Base-by-base conservation (phyloP, 2,113 vertebrate species). In the Petroica traversi region DNA sequence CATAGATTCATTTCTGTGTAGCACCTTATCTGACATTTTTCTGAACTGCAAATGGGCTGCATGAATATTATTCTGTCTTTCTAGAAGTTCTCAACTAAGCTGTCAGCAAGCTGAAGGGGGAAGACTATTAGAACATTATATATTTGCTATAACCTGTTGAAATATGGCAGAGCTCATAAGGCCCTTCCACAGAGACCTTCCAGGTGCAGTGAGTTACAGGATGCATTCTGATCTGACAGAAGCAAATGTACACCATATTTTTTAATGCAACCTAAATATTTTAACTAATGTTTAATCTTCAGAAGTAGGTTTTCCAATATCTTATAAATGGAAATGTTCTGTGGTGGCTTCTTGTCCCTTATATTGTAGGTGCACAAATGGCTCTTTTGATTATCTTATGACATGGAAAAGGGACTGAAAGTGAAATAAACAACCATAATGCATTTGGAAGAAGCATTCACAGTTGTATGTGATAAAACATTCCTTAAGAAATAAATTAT, bases 361-460 rank as follows among this genome's bases (percentile, higher is more conserved):
- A 55, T 22, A 74, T 5, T 36, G 23, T 28, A 75, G 28, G 25
- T 6, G 2, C 45, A 58, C 9, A 76, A 73, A 64, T 14, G 16
- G 5, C 12, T 58, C 41, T 64, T 89, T 31, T 34, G 5, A 59
- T 46, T 64, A 26, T 29, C 19, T 64, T 17, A 31, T 49, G 12
- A 52, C 7, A 14, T 4, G 10, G 85, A 66, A 88, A 88, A 88
- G 31, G 24, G 46, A 77, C 14, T 1, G 2, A 69, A 89, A 83
- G 52, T 24, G 25, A 72, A 95, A 84, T 51, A 84, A 93, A 54
- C 7, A 89, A 48, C n/a, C n/a, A n/a, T n/a, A n/a, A n/a, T n/a
- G n/a, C n/a, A n/a, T n/a, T n/a, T n/a, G n/a, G n/a, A n/a, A 85
- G 18, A 8, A 88, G 20, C 40, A 69, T 51, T 49, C 55, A 45